Evolutionary conservation across 53 echinoderm and acorn worm genomes (phyloP).

Genomic region (Glandiceps talaboti): DNA sequence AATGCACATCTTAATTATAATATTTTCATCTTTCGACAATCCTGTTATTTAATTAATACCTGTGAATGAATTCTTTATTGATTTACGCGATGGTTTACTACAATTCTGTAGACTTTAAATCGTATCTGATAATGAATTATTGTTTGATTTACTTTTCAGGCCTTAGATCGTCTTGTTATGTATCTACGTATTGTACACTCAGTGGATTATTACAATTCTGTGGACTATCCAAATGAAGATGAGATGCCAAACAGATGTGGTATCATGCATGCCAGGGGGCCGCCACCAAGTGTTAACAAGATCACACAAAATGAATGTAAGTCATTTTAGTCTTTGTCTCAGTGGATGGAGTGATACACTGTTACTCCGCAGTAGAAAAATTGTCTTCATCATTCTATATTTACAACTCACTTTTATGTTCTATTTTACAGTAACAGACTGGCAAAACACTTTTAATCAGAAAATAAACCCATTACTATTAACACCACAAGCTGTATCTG

Average conservation of each 20-base stretch:
- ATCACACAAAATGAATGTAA: conserved; percentile 84
- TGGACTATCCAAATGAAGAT: conserved; percentile 83
- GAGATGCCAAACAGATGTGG: conserved; percentile 99
- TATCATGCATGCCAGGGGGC: conserved; percentile 83
- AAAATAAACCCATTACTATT: conserved; percentile 61
- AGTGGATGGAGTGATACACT: no score
- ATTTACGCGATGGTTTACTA: no score
- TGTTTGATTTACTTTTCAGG: conserved; percentile 21
- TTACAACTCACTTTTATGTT: neutral
- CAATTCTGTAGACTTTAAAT: no score
- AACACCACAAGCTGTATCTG: conserved; percentile 28
- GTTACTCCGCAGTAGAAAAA: no score
- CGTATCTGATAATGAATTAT: no score
- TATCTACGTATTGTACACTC: conserved; percentile 96
- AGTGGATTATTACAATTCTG: conserved; percentile 86
- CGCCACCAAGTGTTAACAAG: conserved; percentile 61
- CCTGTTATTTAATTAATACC: no score
- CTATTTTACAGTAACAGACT: conserved; percentile 44
- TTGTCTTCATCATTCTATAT: no score
- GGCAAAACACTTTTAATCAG: conserved; percentile 79
- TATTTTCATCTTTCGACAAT: no score
- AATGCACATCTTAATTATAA: no score
- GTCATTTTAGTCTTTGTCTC: no score
- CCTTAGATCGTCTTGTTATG: conserved; percentile 67
- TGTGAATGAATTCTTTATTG: no score